Evolutionary conservation across 1,140 invertebrate genomes (phyloP).

Genomic region (Drosophila tristis): DNA sequence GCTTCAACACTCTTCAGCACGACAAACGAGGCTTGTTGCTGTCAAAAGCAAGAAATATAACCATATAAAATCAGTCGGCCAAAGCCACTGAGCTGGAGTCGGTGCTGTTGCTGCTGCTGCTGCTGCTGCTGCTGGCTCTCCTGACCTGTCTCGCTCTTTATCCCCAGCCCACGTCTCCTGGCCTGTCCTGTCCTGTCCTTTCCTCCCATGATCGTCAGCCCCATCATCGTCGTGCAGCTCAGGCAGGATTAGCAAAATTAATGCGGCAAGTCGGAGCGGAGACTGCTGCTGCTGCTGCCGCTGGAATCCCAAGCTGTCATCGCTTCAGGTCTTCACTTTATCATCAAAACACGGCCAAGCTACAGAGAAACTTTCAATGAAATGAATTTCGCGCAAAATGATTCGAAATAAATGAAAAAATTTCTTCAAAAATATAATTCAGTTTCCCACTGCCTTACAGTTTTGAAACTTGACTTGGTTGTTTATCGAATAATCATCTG

Average conservation of each 20-base stretch:
- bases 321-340: conserved; percentile 61
- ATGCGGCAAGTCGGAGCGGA: conserved; percentile 57
- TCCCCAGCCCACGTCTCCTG: conserved; percentile 23
- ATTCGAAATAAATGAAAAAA: too few species aligned
- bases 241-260: conserved; percentile 78
- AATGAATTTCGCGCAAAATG: neutral
- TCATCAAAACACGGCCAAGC: conserved; percentile 22
- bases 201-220: conserved; percentile 38
- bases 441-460: conserved; percentile 4
- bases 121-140: conserved; percentile 14
- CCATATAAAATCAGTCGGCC: conserved; percentile 78
- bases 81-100: conserved; percentile 46
- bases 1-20: conserved; percentile 63
- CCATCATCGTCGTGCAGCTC: conserved; percentile 42
- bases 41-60: conserved; percentile 79
- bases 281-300: conserved; percentile 2
- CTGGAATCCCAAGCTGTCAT: conserved; percentile 64
- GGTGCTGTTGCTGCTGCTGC: conserved; percentile 11
- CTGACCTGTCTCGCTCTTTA: conserved; percentile 40
- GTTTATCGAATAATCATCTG: conserved; percentile 24
- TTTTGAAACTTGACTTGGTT: neutral
- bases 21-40: conserved; percentile 79
- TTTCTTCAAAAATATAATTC: too few species aligned
- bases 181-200: conserved; percentile 9
- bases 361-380: conserved; percentile 3